These are phyloP conservation scores for Drusus annulatus DNA, from an alignment of 1,140 invertebrate genomes.

Conservation along the genomic window DNA sequence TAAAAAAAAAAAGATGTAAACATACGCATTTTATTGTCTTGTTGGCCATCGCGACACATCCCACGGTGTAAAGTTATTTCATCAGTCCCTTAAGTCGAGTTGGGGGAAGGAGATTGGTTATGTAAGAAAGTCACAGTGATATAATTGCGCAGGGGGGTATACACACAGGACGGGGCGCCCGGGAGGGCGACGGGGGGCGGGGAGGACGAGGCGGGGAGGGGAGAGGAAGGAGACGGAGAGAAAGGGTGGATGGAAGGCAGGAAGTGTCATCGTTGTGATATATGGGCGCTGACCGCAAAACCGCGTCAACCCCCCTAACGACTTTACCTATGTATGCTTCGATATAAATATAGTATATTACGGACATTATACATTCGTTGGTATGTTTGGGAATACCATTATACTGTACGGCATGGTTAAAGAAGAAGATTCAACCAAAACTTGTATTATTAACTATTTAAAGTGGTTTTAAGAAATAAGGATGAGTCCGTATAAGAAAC, in stretches of 20 bases:
- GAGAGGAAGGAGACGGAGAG: slow-evolving; percentile 7
- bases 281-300: slow-evolving; percentile 43
- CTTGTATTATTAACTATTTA: no score
- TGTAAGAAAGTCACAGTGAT: slow-evolving; percentile 35
- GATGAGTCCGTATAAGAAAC: no score
- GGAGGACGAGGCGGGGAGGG: no score
- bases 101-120: slow-evolving; percentile 18
- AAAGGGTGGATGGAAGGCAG: slow-evolving; percentile 32
- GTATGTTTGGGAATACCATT: no score
- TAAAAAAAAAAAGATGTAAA: no score
- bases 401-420: no score
- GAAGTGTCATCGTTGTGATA: slow-evolving; percentile 48
- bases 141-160: slow-evolving; percentile 11
- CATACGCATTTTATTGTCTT: no score
- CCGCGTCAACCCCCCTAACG: slow-evolving; percentile 21
- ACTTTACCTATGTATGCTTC: slow-evolving; percentile 1
- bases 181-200: not conserved
- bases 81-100: not conserved
- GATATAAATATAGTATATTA: not conserved
- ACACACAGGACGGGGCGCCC: not conserved
- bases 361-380: no score
- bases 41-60: no score
- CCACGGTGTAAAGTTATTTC: no score
- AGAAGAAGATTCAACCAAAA: no score
- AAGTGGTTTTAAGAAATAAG: no score